These are phyloP conservation scores for Sturmia bella DNA, from an alignment of 2,888 invertebrate genomes.

Conservation along the genomic window DNA sequence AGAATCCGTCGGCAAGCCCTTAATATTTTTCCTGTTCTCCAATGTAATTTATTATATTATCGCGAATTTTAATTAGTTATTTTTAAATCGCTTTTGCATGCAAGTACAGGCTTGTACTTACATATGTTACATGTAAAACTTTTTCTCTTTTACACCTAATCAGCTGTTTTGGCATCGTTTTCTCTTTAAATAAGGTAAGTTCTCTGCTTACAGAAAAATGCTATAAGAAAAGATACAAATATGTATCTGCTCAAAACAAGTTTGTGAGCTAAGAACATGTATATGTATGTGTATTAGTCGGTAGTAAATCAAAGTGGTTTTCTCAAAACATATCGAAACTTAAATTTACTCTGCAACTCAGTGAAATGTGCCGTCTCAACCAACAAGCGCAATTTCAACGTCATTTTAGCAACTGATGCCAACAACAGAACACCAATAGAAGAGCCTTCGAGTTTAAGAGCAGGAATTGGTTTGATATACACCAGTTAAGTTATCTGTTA, in stretches of 20 bases:
- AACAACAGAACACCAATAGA: slow-evolving; percentile 32
- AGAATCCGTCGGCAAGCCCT: too few relatives aligned
- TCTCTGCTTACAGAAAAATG: slow-evolving; percentile 20
- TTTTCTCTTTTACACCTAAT: slow-evolving; percentile 19
- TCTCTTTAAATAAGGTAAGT: slow-evolving; percentile 40
- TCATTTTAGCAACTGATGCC: slow-evolving; percentile 60
- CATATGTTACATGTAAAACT: too few relatives aligned
- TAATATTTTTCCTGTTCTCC: too few relatives aligned
- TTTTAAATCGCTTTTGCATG: too few relatives aligned
- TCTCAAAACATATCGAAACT: slow-evolving; percentile 9
- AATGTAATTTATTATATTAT: too few relatives aligned
- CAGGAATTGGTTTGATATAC: slow-evolving; percentile 29
- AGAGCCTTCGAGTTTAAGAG: slow-evolving; percentile 48
- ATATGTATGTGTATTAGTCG: slow-evolving; percentile 17
- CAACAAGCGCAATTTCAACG: slow-evolving; percentile 50
- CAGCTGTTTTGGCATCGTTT: slow-evolving; percentile 44
- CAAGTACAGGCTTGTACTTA: too few relatives aligned
- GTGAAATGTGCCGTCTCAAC: background rate
- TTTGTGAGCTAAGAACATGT: slow-evolving; percentile 18
- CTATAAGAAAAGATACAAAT: slow-evolving; percentile 4
- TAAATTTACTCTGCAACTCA: slow-evolving; percentile 42
- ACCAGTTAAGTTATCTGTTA: background rate
- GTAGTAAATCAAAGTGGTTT: slow-evolving; percentile 15
- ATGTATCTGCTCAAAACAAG: slow-evolving; percentile 45
- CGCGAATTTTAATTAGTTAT: too few relatives aligned